Evolutionary conservation across 2,888 invertebrate genomes (phyloP).

Genomic region (Timema cristinae): DNA sequence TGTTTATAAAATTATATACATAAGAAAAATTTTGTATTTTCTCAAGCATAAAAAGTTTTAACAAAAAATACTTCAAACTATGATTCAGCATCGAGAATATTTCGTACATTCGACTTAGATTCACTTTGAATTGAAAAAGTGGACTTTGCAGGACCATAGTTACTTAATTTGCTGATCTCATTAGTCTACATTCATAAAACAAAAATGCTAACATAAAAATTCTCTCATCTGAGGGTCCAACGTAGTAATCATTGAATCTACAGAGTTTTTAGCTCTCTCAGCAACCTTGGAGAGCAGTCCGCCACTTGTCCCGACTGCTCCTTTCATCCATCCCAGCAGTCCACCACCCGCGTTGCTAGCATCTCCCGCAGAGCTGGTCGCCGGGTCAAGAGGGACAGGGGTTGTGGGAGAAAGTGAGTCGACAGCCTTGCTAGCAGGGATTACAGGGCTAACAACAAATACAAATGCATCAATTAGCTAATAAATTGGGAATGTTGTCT

Average conservation of each 20-base stretch:
- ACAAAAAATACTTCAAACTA: too few relatives aligned
- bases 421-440: constrained; percentile 50
- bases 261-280: constrained; percentile 72
- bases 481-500: too few relatives aligned
- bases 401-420: constrained; percentile 38
- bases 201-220: constrained; percentile 66
- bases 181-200: too few relatives aligned
- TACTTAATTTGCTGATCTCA: too few relatives aligned
- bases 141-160: too few relatives aligned
- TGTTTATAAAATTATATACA: too few relatives aligned
- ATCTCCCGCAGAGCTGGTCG: constrained; percentile 38
- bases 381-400: neutral
- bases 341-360: constrained; percentile 52
- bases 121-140: too few relatives aligned
- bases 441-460: constrained; percentile 47
- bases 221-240: constrained; percentile 88
- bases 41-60: too few relatives aligned
- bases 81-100: too few relatives aligned
- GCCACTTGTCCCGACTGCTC: constrained; percentile 54
- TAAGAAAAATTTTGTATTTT: too few relatives aligned
- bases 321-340: constrained; percentile 64
- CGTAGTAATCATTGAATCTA: constrained; percentile 82
- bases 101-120: too few relatives aligned
- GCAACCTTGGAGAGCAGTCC: constrained; percentile 65
- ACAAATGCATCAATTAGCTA: too few relatives aligned